Base-by-base conservation (phyloP, 2,797 vertebrate genomes). In the Catamblyrhynchus diadema region DNA sequence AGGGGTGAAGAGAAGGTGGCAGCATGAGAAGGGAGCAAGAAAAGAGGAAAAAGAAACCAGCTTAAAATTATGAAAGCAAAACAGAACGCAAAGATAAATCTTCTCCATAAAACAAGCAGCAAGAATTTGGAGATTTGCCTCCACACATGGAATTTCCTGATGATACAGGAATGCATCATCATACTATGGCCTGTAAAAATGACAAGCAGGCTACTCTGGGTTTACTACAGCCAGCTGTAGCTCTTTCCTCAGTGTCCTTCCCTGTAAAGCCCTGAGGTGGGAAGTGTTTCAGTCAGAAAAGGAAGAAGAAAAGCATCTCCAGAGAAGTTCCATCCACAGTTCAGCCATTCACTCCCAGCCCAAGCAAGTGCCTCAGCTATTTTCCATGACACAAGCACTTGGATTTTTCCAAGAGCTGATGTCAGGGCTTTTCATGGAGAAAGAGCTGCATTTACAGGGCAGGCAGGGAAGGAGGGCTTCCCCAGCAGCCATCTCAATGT, bases 401-500 rank as follows among this genome's bases (percentile, higher is more conserved):
- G 94, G 96, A 97, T 97, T 98, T 98, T 98, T 98, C 98, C 97
- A 98, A 95, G 96, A 97, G 98, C 97, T 98, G 97, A 98, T 98
- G 97, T 98, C 98, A 98, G 97, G 97, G 91, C 90, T 98, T 98
- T 98, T 97, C 86, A 94, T 64, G 96, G 97, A 98, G 97, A 98
- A 97, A 98, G 98, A 97, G 93, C 94, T 90, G 97, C 97, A 98
- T 98, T 98, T 97, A 98, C 42, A 88, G 94, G 82, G 96, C 94
- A 96, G 86, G 97, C 85, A 96, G 88, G 96, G 94, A 97, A 98
- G 96, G 96, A 97, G 96, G 96, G 97, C 94, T 98, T 98, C 98
- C 97, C 97, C 97, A 96, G 97, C 89, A 41, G 96, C 95, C 82
- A 75, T 28, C 92, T 98, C 97, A 98, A 97, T 98, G 97, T 97